phyloP scores from a whole-genome alignment of 1,140 invertebrate species.

The Bradysia coprophila region DNA sequence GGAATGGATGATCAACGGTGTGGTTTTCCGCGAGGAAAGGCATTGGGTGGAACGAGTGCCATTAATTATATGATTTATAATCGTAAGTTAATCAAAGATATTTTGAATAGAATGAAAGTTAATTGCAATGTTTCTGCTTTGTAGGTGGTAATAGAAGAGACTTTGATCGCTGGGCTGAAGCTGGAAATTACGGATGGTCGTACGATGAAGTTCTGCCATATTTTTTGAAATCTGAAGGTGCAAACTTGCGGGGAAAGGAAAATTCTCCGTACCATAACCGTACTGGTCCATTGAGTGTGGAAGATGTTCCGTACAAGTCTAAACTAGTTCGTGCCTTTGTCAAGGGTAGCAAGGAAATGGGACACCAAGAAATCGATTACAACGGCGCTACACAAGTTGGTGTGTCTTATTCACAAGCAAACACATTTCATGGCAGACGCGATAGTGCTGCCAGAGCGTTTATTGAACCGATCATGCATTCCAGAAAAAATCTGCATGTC shows the following conservation, averaged over 20 bases:
- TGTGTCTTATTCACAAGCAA: constrained; percentile 45
- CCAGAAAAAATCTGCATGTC: constrained; percentile 44
- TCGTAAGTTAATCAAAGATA: no score
- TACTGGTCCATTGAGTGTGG: constrained; percentile 30
- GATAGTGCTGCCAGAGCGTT: constrained; percentile 35
- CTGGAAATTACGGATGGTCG: constrained; percentile 49
- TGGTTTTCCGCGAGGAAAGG: constrained; percentile 37
- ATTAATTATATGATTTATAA: constrained; percentile 85
- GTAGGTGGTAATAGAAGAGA: constrained; percentile 54
- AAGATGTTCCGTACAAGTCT: constrained; percentile 31
- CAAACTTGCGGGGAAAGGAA: constrained; percentile 27
- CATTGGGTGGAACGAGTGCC: constrained; percentile 52
- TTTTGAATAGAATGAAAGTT: no score
- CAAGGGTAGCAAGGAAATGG: constrained; percentile 35
- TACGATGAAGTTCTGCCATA: constrained; percentile 53
- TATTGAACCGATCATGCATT: constrained; percentile 29
- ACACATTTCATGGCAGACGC: constrained; percentile 29
- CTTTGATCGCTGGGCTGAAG: constrained; percentile 52
- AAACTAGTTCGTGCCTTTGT: constrained; percentile 38
- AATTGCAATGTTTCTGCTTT: no score
- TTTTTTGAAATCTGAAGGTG: constrained; percentile 37
- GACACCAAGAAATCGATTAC: constrained; percentile 37
- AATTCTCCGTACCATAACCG: constrained; percentile 33
- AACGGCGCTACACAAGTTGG: constrained; percentile 33
- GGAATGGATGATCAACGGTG: constrained; percentile 30